A percentile compares a stretch with the other conserved stretches of the same genome.
phyloP scores from a whole-genome alignment of 1,140 invertebrate species.

The Panagrolaimus sp. region DNA sequence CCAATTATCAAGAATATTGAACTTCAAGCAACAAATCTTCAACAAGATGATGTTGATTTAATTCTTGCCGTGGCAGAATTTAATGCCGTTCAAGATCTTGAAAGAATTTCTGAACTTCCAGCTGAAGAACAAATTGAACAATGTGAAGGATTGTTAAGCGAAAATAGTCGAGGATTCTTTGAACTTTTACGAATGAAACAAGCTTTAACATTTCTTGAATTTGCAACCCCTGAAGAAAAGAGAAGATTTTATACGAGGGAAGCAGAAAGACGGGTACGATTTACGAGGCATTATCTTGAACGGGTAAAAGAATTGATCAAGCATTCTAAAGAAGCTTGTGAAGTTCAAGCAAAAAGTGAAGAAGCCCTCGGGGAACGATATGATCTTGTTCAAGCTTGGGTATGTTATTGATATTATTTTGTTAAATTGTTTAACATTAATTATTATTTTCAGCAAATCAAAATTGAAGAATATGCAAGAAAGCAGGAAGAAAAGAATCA shows the following conservation, averaged over 20 bases:
- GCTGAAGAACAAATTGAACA: neutral
- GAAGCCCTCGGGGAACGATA: neutral
- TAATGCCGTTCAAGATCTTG: neutral
- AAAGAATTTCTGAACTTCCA: neutral
- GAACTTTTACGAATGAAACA: constrained; percentile 5
- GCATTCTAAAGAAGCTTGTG: neutral
- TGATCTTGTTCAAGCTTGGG: neutral
- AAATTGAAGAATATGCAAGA: too few relatives aligned
- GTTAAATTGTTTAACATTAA: too few relatives aligned
- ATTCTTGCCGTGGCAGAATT: neutral
- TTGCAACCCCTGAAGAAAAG: constrained; percentile 6
- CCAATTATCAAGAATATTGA: neutral
- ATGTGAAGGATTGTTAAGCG: neutral
- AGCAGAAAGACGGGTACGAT: constrained; percentile 10
- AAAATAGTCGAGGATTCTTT: neutral
- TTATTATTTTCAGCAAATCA: neutral
- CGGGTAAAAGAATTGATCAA: neutral
- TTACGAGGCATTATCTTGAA: neutral
- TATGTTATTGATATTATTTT: too few relatives aligned
- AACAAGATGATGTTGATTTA: neutral
- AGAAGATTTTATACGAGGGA: neutral
- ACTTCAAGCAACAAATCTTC: neutral
- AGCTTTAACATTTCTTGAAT: neutral
- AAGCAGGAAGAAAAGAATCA: too few relatives aligned
- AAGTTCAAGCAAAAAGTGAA: neutral